Percentiles rank a stretch among this genome's conserved stretches.
Conservation (phyloP, 37 sponge, comb jelly and placozoan genomes). For the Hexactinellida sp. region DNA sequence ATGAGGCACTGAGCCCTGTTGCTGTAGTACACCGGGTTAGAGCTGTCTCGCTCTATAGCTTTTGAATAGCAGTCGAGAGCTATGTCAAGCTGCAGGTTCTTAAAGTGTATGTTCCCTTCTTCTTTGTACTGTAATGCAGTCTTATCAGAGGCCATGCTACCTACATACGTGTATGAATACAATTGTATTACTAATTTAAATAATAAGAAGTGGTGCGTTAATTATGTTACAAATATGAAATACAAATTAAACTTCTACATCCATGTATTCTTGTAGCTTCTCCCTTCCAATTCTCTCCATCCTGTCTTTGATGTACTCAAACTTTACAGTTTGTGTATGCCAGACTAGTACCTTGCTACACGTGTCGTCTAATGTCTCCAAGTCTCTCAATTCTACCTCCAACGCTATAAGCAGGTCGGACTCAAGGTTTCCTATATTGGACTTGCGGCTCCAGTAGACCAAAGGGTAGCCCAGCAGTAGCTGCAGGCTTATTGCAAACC, state of each 20-base stretch:
- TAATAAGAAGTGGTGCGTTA: too few species aligned
- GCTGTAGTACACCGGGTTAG: conserved; percentile 30
- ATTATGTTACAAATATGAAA: not conserved
- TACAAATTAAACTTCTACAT: not conserved
- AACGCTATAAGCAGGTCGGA: conserved; percentile 31
- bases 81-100: conserved; percentile 22
- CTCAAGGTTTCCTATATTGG: conserved; percentile 49
- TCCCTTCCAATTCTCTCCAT: not conserved
- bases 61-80: conserved; percentile 38
- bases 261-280: not conserved
- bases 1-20: conserved; percentile 77
- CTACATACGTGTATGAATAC: too few species aligned
- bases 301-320: conserved; percentile 4
- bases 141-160: not conserved
- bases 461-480: conserved; percentile 22
- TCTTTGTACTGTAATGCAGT: conserved; percentile 25
- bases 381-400: conserved; percentile 19
- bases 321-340: conserved; percentile 67
- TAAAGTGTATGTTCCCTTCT: conserved; percentile 44
- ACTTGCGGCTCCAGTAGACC: conserved; percentile 25
- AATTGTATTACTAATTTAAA: too few species aligned
- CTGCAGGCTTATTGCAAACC: conserved; percentile 59
- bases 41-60: conserved; percentile 14
- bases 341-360: conserved; percentile 62
- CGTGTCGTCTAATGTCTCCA: conserved; percentile 47